Evolutionary conservation across 2,797 vertebrate species (phyloP).

Genomic region (Poecilia velifera): DNA sequence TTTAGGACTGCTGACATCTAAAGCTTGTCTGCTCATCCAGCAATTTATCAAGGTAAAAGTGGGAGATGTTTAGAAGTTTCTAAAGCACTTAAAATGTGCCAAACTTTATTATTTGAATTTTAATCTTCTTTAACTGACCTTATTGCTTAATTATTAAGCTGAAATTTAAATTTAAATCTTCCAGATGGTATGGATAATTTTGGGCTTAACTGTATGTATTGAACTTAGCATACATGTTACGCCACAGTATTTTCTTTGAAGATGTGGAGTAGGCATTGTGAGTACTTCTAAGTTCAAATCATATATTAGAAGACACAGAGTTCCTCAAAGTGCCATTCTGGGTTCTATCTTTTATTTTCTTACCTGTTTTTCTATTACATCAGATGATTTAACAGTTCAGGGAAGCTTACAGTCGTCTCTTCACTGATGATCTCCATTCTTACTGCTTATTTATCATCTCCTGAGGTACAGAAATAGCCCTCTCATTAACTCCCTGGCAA

Average conservation of each 20-base stretch:
- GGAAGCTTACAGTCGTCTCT: background rate
- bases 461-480: background rate
- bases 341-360: background rate
- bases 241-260: background rate
- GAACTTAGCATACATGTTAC: background rate
- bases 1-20: slow-evolving; percentile 38
- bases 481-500: background rate
- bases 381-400: background rate
- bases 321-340: background rate
- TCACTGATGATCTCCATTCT: background rate
- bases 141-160: too few relatives aligned
- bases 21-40: slow-evolving; percentile 42
- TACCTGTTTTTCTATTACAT: background rate
- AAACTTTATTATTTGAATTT: background rate
- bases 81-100: background rate
- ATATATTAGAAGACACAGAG: background rate
- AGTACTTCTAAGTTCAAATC: too few relatives aligned
- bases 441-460: background rate
- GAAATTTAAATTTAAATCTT: background rate
- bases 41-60: slow-evolving; percentile 64
- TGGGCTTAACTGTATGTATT: background rate
- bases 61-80: slow-evolving; percentile 5
- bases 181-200: background rate
- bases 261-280: background rate
- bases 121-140: background rate